Percentiles rank a stretch among this genome's conserved stretches.
Evolutionary conservation across 2,888 invertebrate genomes (phyloP).

Genomic region (Eupithecia subfuscata): DNA sequence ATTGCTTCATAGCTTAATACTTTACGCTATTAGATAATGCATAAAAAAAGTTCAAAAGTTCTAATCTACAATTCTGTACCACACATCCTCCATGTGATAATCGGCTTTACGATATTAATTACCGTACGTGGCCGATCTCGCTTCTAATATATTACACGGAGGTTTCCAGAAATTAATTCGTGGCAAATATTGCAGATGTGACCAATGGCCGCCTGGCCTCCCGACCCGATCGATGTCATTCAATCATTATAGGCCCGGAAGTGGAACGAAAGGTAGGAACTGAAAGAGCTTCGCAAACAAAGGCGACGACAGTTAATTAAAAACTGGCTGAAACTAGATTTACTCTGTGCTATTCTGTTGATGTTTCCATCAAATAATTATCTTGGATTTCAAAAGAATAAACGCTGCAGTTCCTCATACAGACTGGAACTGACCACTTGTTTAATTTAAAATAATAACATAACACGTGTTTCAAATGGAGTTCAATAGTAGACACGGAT

Average conservation of each 20-base stretch:
- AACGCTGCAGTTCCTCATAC: background rate
- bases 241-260: slow-evolving; percentile 60
- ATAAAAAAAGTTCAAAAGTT: background rate
- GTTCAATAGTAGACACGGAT: background rate
- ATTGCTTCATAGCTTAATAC: slow-evolving; percentile 4
- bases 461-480: background rate
- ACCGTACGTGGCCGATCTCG: slow-evolving; percentile 31
- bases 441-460: background rate
- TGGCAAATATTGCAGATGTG: slow-evolving; percentile 56
- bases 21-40: background rate
- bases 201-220: slow-evolving; percentile 50
- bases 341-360: slow-evolving; percentile 23
- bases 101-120: slow-evolving; percentile 29
- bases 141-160: slow-evolving; percentile 36
- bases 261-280: slow-evolving; percentile 59
- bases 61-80: background rate
- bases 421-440: background rate
- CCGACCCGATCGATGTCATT: slow-evolving; percentile 67
- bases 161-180: slow-evolving; percentile 48
- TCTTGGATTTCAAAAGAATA: background rate
- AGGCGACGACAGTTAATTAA: slow-evolving; percentile 62
- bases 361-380: background rate
- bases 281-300: slow-evolving; percentile 60
- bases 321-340: slow-evolving; percentile 36
- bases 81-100: slow-evolving; percentile 9